Evolutionary conservation across 2,797 vertebrate genomes (phyloP), one percentile per base, ranked within the genome.

Genomic region (Helicolenus hilgendorfi): DNA sequence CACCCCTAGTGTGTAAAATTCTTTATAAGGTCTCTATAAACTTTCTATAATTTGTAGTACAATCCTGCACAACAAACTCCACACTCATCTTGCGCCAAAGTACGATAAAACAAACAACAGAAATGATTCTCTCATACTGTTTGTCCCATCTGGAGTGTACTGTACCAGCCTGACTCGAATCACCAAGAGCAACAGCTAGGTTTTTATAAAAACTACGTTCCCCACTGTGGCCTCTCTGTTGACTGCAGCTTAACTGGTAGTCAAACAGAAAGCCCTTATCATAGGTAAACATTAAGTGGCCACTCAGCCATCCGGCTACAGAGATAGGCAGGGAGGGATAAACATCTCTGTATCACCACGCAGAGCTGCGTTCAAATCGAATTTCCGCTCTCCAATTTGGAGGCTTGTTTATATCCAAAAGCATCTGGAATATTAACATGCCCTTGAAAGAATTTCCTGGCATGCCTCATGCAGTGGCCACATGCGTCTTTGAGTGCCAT

Each of bases 381-480:
- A 95, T 96, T 95, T 96, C 96, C 92, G 88, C 89, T 86, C 84
- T 78, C 85, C 78, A 72, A 89, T 96, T 95, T 83, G 79, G 78
- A 91, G 77, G 81, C 92, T 95, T 96, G 93, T 96, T 96, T 96
- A 95, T 95, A 90, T 94, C 90, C 85, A 86, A 89, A 95, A 96
- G 95, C 96, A 96, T 96, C 96, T 97, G 97, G 97, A 95, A 95
- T 96, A 96, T 97, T 95, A 96, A 93, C 96, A 91, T 96, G 92
- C 92, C 94, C 95, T 94, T 95, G 88, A 92, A 96, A 95, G 91
- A 95, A 95, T 95, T 95, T 96, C 92, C 94, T 94, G 95, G 91
- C 89, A 78, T 84, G 82, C 82, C 89, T 94, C 90, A 65, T 81
- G 84, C 90, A 88, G 84, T 94, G 94, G 96, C 96, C 92, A 86